Evolutionary conservation across 2,113 vertebrate species (phyloP), one percentile per base, ranked within the genome.

Genomic region (Potamarius usumacintae): DNA sequence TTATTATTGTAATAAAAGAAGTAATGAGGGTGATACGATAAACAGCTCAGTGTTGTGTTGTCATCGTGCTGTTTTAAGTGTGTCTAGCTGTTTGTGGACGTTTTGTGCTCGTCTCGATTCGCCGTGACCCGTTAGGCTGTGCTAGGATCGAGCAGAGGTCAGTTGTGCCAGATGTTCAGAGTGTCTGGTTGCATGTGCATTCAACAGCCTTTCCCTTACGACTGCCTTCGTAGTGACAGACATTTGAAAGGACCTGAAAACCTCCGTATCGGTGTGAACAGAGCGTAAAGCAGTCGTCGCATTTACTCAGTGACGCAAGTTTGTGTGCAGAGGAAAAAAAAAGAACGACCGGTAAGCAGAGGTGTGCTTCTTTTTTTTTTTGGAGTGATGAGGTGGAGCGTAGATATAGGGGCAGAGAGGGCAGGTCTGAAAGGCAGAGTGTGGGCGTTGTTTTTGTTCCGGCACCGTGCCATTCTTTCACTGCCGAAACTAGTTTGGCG

Each of bases 181-280:
- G 94, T 94, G 93, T 97, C 94, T 90, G 91, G 92, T 96, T 96
- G 92, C 95, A 88, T 94, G 92, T 96, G 95, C 95, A 94, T 95
- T 94, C 94, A 93, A 92, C 94, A 87, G 86, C 89, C 80, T 84
- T 62, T 89, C 62, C 67, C 85, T 53, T 53, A 11, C 17, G 2
- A 17, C 76, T 10, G 53, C 25, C 25, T 78, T 63, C 55, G 30
- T 60, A 15, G 77, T 80, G n/a, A 60, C 5, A 14, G 57, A 82
- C 79, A 42, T 81, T 34, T 9, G 42, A 22, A 60, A 60, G 22
- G 79, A 81, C 57, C 34, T 20, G 53, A 27, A 80, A 58, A 20
- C 15, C 55, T 58, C 8, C 53, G 18, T 18, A 4, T 11, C 25
- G 20, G 72, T 52, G 74, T 53, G 74, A 52, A 52, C 12, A 8